Evolutionary conservation across 2,113 vertebrate species (phyloP).

Genomic region (Arizona elegans): DNA sequence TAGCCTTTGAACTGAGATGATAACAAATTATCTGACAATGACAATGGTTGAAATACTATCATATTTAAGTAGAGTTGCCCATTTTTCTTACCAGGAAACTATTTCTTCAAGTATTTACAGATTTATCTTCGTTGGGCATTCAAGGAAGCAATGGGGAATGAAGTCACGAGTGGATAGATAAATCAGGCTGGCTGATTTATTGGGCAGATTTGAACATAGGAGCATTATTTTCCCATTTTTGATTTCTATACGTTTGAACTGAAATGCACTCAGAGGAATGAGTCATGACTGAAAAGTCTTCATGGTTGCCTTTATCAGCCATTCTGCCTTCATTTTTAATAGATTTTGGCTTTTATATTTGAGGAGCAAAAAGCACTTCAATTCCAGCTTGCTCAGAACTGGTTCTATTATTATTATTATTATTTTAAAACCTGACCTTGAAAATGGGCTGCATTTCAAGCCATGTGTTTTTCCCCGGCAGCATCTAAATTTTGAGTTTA

Average conservation of each 20-base stretch:
- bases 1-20: constrained; percentile 39
- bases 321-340: not conserved
- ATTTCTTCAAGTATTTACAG: not conserved
- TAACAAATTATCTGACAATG: constrained; percentile 20
- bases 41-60: constrained; percentile 28
- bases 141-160: not conserved
- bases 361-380: not conserved
- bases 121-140: not conserved
- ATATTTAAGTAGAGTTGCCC: not conserved
- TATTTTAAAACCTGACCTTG: not conserved
- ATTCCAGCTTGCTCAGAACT: not conserved
- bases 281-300: not conserved
- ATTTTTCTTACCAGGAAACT: not conserved
- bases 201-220: not conserved
- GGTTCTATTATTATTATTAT: not conserved
- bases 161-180: not conserved
- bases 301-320: not conserved
- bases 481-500: not conserved
- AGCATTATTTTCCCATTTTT: not conserved
- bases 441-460: not conserved
- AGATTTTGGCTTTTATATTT: not conserved
- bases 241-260: not conserved
- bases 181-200: not conserved
- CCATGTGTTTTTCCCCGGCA: not conserved
- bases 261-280: not conserved